Base-by-base conservation (phyloP, 2,113 vertebrate genomes). In the Protomyctophum bolini region DNA sequence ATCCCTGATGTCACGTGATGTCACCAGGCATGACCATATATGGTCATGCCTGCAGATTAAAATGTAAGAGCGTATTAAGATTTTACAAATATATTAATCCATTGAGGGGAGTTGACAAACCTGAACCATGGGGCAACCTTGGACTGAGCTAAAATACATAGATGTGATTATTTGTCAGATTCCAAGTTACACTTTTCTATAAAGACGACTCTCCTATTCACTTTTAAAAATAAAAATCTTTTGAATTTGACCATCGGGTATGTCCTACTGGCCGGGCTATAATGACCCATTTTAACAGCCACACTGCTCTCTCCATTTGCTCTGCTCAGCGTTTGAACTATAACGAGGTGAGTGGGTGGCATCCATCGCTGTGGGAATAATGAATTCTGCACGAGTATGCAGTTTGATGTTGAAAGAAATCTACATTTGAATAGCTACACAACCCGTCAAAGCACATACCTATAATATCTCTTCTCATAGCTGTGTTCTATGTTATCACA, bases 281-380 rank as follows among this genome's bases (percentile, higher is more conserved):
- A 41, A 41, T 41, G 8, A 0, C 55, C 5, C 14, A 21, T 57
- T 65, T 62, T 12, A 47, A 2, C 60, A 58, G 51, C 49, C 47
- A 21, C 41, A 5, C 56, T 28, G 65, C 10, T 8, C 33, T 41
- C 58, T 45, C 54, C 63, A 46, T 52, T 14, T 0, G 8, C 56
- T 69, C 58, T 56, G 51, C 0, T 58, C 33, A 41, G 33, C 5
- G 33, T 58, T 15, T 69, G 54, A 14, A 54, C 69, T 75, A 41
- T 78, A 57, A 68, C 48, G 68, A 72, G 70, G 55, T 70, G 67
- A 63, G 70, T 41, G 51, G 63, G 33, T 41, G 33, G 33, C 33
- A 41, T 41, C 3, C 50, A 56, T 55, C 41, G 45, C 65, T 51
- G 29, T 11, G 50, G 66, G 74, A 77, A 72, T 75, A 70, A 68